Base-by-base conservation (phyloP, 64 coral and sea anemone genomes). In the Montipora foliosa region DNA sequence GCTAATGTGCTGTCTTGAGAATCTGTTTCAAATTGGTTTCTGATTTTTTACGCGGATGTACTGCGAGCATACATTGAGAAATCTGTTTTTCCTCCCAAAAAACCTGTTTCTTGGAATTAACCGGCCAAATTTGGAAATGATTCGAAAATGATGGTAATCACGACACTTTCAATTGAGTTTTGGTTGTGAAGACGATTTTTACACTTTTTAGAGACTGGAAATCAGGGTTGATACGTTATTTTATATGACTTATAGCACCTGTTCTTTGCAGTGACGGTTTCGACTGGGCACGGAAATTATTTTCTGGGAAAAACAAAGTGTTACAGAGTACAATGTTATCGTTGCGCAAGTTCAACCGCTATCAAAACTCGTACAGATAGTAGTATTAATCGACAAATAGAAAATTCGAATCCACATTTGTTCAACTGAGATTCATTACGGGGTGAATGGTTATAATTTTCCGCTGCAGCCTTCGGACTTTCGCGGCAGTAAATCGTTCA, bases 341-440 rank as follows among this genome's bases (percentile, higher is more conserved):
- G 17, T 71, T 71, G 16, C 6, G 9, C 44, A 86, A 86, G n/a
- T 71, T 10, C 16, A 86, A 86, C 66, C 82, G 67, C 82, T 70
- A 50, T 70, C 66, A 48, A 19, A 49, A 86, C 45, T 64, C 47
- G 14, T 8, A 20, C 3, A 11, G 16, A 49, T 66, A 71, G 46
- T 19, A n/a, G 5, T 9, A 19, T 4, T 17, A 45, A 64, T 45
- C 22, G 6, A 3, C 29, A 22, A 22, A 86, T 71, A 5, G n/a
- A 51, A 71, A 86, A 17, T 70, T n/a, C 16, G 16, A 67, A 62
- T 49, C 8, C 82, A 86, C 82, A 86, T 71, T 86, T 86, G 82
- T 86, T 86, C 82, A 70, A 71, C 82, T 86, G 82, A 71, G 82
- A 86, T 86, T 86, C 82, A 22, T 70, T 67, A 19, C 9, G 66